Base-by-base conservation (phyloP, 2,113 vertebrate species). In the Noturus placidus region DNA sequence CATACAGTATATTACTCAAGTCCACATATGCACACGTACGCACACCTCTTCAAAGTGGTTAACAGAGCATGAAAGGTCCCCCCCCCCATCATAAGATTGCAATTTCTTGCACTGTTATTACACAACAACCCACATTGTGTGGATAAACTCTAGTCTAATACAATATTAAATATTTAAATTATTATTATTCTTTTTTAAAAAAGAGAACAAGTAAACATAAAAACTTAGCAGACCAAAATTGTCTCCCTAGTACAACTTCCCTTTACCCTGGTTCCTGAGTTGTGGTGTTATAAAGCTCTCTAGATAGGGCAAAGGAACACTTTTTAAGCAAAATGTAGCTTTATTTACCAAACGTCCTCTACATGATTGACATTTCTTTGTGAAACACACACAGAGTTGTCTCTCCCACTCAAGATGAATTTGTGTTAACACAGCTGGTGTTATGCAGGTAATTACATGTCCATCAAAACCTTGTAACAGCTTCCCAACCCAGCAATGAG, bases 1-100 rank as follows among this genome's bases (percentile, higher is more conserved):
- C 70, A 85, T 76, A 61, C 76, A 79, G 46, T 42, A 81, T 42
- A n/a, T 76, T 78, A 69, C 63, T 69, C 86, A 84, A 35, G 4
- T 59, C 63, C 85, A 90, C 88, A 83, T 82, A 22, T 42, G 63
- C 85, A 67, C 77, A 67, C 42, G 19, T 54, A 81, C 61, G n/a
- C 52, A 61, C 86, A 84, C 20, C 57, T 46, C 42, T 84, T 76
- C 63, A 65, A 77, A 87, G 86, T 89, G 86, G 83, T 81, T 86
- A 70, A 77, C 38, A 33, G 57, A 72, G 82, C 80, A 81, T 35
- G 7, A 81, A 80, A 69, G 38, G 33, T 9, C 33, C 61, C 42
- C 19, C 63, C 10, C 69, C 33, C 13, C 42, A 56, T 50, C 27
- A 33, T 57, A 70, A 38, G 80, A 89, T 79, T 85, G 67, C 86